A percentile compares a stretch with the other conserved stretches of the same genome.
Evolutionary conservation across 1,140 invertebrate species (phyloP).

Genomic region (Matsumurasca onukii): DNA sequence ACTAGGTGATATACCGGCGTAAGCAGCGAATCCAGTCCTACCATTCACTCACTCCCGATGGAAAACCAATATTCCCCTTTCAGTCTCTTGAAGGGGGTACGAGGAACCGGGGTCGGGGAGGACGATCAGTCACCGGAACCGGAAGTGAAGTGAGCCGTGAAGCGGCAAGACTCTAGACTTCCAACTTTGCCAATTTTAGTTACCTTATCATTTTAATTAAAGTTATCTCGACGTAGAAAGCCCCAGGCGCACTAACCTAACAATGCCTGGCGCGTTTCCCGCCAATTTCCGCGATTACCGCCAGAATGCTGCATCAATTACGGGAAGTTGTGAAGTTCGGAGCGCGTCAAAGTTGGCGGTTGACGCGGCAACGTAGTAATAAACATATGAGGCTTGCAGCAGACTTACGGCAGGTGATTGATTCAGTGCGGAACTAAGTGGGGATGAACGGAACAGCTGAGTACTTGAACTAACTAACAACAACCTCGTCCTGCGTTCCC

Average conservation of each 20-base stretch:
- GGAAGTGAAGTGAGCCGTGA: constrained; percentile 31
- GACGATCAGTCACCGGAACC: constrained; percentile 29
- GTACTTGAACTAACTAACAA: too few species aligned
- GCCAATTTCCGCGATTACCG: constrained; percentile 15
- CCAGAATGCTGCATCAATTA: neutral
- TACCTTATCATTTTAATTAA: constrained; percentile 28
- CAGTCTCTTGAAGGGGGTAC: neutral
- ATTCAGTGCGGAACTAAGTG: too few species aligned
- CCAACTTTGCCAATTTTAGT: constrained; percentile 2
- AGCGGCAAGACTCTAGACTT: neutral
- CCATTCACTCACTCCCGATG: constrained; percentile 16
- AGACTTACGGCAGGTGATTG: too few species aligned
- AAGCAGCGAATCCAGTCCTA: neutral
- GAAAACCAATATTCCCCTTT: constrained; percentile 31
- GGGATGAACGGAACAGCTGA: too few species aligned
- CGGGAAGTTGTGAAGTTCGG: neutral
- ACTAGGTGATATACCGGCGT: too few species aligned
- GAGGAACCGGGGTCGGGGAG: neutral
- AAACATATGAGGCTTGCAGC: too few species aligned
- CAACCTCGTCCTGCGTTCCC: too few species aligned
- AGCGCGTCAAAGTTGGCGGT: too few species aligned
- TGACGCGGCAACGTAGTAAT: too few species aligned
- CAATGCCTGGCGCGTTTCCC: constrained; percentile 8
- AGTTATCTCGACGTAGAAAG: constrained; percentile 14
- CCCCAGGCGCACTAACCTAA: neutral